Percentiles rank a stretch among this genome's conserved stretches.
Evolutionary conservation across 2,797 vertebrate genomes (phyloP).

Genomic region (Poeciliopsis turneri): DNA sequence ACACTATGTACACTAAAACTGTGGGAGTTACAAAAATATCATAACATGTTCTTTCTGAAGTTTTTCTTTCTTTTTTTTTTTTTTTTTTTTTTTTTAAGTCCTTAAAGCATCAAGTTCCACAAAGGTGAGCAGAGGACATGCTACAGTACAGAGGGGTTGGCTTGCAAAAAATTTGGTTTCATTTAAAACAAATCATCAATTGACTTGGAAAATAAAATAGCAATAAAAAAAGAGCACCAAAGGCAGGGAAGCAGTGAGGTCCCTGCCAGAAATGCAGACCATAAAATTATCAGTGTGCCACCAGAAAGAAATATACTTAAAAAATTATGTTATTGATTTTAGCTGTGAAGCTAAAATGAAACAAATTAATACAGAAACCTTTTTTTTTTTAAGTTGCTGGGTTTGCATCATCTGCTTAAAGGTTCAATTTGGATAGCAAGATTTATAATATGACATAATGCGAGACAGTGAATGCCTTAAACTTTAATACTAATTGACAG

Average conservation of each 20-base stretch:
- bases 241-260: constrained; percentile 54
- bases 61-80: background rate
- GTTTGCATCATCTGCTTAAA: background rate
- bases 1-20: constrained; percentile 85
- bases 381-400: background rate
- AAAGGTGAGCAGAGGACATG: constrained; percentile 48
- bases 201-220: constrained; percentile 31
- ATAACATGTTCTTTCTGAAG: constrained; percentile 38
- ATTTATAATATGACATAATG: background rate
- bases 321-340: constrained; percentile 10
- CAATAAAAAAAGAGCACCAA: constrained; percentile 73
- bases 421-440: background rate
- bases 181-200: constrained; percentile 48
- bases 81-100: constrained; percentile 11
- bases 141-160: constrained; percentile 61
- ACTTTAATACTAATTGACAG: background rate
- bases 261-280: constrained; percentile 50
- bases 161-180: constrained; percentile 45
- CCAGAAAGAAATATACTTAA: constrained; percentile 16
- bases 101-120: constrained; percentile 63
- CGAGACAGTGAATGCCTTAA: background rate
- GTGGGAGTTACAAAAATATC: constrained; percentile 68
- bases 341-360: background rate
- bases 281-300: constrained; percentile 44
- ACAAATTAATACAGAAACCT: background rate